These are phyloP conservation scores for Glyphotaelius pellucidus DNA, from an alignment of 2,888 invertebrate genomes.

Conservation along the genomic window DNA sequence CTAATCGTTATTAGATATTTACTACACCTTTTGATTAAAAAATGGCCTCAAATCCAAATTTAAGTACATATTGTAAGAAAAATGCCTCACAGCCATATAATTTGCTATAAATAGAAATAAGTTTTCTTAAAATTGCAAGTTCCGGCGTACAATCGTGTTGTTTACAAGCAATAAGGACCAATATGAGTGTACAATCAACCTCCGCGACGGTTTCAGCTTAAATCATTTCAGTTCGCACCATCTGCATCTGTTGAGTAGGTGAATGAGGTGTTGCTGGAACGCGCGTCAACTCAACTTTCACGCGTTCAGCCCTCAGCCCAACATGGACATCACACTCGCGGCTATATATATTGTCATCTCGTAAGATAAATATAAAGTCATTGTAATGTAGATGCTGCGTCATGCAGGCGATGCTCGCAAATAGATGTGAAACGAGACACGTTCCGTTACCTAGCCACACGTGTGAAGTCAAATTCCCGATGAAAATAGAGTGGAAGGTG, in stretches of 20 bases:
- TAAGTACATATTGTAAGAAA: too few species aligned
- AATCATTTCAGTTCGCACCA: background rate
- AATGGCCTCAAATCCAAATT: too few species aligned
- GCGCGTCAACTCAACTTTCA: background rate
- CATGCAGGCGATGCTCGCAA: background rate
- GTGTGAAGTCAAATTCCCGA: background rate
- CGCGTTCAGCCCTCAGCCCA: background rate
- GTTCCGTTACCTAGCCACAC: background rate
- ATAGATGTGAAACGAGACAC: background rate
- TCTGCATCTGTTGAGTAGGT: background rate
- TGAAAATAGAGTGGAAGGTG: background rate
- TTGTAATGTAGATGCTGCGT: constrained; percentile 15
- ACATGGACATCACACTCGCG: background rate
- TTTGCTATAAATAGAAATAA: too few species aligned
- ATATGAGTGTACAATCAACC: background rate
- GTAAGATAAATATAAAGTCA: background rate
- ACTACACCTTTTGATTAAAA: too few species aligned
- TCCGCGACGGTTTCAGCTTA: background rate
- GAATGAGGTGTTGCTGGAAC: background rate
- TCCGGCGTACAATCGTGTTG: background rate
- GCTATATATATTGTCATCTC: constrained; percentile 10
- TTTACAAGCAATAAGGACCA: background rate
- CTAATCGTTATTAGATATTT: too few species aligned
- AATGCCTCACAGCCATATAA: too few species aligned
- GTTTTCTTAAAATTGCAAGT: too few species aligned